Percentiles rank a stretch among this genome's conserved stretches.
phyloP scores from a whole-genome alignment of 2,888 invertebrate species.

The Orthosia gothica region DNA sequence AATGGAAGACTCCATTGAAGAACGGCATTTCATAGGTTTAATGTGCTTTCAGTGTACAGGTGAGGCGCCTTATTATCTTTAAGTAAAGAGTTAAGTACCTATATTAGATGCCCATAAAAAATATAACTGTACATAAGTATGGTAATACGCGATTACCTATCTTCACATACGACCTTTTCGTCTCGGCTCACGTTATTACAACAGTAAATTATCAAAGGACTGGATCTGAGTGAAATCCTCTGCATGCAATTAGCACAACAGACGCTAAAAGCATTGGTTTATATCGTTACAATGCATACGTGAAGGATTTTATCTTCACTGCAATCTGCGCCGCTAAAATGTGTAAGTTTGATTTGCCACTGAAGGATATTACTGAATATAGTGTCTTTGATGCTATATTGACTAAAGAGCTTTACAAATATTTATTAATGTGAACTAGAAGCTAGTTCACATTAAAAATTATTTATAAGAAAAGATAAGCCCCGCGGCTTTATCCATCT shows the following conservation, averaged over 20 bases:
- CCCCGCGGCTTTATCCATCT: too few relatives aligned
- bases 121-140: neutral
- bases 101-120: too few relatives aligned
- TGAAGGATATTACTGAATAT: neutral
- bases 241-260: conserved; percentile 73
- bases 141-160: conserved; percentile 6
- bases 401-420: neutral
- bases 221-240: conserved; percentile 71
- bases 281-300: conserved; percentile 73
- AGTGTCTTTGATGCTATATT: neutral
- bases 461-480: too few relatives aligned
- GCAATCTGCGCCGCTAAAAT: conserved; percentile 63
- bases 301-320: conserved; percentile 69
- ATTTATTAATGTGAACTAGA: too few relatives aligned
- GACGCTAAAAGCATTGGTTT: conserved; percentile 75
- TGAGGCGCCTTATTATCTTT: too few relatives aligned
- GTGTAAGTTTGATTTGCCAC: conserved; percentile 4
- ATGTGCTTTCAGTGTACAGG: too few relatives aligned
- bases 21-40: too few relatives aligned
- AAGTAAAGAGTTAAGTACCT: too few relatives aligned
- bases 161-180: conserved; percentile 35
- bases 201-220: conserved; percentile 70
- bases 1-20: too few relatives aligned
- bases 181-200: conserved; percentile 52
- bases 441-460: too few relatives aligned